Evolutionary conservation across 1,140 invertebrate genomes (phyloP).

Genomic region (Laodelphax striatellus): DNA sequence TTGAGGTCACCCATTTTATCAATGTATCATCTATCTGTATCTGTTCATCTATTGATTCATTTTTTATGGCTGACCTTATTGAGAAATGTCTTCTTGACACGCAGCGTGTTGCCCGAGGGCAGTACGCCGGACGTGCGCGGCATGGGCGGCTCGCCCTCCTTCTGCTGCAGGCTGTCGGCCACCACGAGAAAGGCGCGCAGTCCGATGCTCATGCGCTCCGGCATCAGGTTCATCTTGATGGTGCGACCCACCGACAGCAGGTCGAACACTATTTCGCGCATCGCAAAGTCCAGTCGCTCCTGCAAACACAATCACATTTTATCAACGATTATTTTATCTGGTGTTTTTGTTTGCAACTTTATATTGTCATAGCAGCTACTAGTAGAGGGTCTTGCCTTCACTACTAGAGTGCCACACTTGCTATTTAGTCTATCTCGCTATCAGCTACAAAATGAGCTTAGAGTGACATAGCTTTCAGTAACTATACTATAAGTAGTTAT

Average conservation of each 20-base stretch:
- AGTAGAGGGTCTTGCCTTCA: too few species aligned
- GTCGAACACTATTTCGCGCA: conserved; percentile 99
- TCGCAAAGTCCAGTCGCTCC: conserved; percentile 92
- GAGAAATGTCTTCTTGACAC: conserved; percentile 92
- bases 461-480: too few species aligned
- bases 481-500: too few species aligned
- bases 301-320: conserved; percentile 22
- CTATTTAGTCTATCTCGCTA: too few species aligned
- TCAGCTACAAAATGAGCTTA: too few species aligned
- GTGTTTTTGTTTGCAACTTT: too few species aligned
- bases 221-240: conserved; percentile 89
- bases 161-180: conserved; percentile 95
- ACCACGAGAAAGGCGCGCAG: conserved; percentile 94
- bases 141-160: conserved; percentile 97
- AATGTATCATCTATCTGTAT: too few species aligned
- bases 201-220: conserved; percentile 98
- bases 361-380: too few species aligned
- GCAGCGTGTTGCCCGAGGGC: conserved; percentile 86
- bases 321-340: too few species aligned
- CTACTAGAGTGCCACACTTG: too few species aligned
- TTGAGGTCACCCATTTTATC: too few species aligned
- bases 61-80: conserved; percentile 56
- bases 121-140: conserved; percentile 85
- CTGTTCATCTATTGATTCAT: too few species aligned
- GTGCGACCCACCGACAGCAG: conserved; percentile 87